These are phyloP conservation scores for Dysmachus trigonus DNA, from an alignment of 2,888 invertebrate genomes.

Conservation along the genomic window DNA sequence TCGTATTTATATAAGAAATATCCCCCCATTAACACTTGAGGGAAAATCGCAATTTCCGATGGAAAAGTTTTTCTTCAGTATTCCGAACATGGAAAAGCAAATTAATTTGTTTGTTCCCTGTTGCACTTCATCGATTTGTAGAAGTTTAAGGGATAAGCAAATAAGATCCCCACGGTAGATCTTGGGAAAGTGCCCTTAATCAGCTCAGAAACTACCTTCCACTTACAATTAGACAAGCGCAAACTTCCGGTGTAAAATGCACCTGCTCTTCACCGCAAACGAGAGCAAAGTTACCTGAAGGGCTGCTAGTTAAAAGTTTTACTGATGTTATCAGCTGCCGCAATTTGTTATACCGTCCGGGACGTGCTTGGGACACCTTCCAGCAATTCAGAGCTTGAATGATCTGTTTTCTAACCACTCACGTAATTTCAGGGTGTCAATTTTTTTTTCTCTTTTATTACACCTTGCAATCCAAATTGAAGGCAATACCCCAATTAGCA, in stretches of 20 bases:
- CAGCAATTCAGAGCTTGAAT: neutral
- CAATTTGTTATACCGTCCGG: neutral
- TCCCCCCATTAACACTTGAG: neutral
- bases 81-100: neutral
- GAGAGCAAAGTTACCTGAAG: neutral
- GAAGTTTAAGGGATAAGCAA: neutral
- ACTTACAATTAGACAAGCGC: neutral
- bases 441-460: neutral
- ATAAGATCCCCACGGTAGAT: neutral
- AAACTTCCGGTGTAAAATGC: neutral
- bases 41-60: neutral
- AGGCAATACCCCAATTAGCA: neutral
- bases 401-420: neutral
- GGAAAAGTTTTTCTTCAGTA: neutral
- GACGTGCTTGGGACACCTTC: neutral
- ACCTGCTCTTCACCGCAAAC: neutral
- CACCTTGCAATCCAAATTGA: neutral
- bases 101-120: neutral
- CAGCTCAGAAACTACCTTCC: neutral
- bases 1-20: too few species aligned
- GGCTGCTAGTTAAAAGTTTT: neutral
- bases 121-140: neutral
- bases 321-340: neutral
- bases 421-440: neutral
- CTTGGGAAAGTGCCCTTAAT: neutral